These are phyloP conservation scores for Macroglossus sobrinus DNA, from an alignment of 2,113 vertebrate genomes.

Conservation along the genomic window DNA sequence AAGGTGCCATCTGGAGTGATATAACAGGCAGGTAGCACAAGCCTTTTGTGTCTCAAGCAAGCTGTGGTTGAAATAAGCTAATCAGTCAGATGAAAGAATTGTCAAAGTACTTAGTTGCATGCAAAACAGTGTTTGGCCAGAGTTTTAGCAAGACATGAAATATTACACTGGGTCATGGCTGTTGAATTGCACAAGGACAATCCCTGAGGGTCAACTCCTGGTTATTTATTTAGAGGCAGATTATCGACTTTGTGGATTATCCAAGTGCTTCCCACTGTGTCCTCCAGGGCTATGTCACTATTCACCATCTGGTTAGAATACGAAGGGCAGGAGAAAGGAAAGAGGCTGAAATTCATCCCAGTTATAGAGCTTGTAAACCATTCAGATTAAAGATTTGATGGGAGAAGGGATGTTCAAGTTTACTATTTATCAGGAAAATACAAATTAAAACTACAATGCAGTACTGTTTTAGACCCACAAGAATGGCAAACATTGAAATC, in stretches of 20 bases:
- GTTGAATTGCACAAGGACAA: background rate
- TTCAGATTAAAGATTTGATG: background rate
- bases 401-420: background rate
- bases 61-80: background rate
- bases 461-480: background rate
- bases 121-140: slow-evolving; percentile 26
- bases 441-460: background rate
- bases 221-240: slow-evolving; percentile 44
- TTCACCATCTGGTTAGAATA: slow-evolving; percentile 38
- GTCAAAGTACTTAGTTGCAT: background rate
- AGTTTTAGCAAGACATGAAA: slow-evolving; percentile 50
- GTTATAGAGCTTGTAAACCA: background rate
- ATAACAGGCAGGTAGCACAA: background rate
- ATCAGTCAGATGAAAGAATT: slow-evolving; percentile 38
- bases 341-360: background rate
- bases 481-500: background rate
- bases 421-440: background rate
- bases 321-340: background rate
- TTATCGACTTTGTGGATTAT: slow-evolving; percentile 23
- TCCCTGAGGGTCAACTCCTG: slow-evolving; percentile 42
- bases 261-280: background rate
- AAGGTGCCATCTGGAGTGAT: background rate
- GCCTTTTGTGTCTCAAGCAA: slow-evolving; percentile 30
- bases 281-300: background rate
- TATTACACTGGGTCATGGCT: slow-evolving; percentile 32